phyloP scores from a whole-genome alignment of 2,888 invertebrate species.

The Macrosiphum euphorbiae region DNA sequence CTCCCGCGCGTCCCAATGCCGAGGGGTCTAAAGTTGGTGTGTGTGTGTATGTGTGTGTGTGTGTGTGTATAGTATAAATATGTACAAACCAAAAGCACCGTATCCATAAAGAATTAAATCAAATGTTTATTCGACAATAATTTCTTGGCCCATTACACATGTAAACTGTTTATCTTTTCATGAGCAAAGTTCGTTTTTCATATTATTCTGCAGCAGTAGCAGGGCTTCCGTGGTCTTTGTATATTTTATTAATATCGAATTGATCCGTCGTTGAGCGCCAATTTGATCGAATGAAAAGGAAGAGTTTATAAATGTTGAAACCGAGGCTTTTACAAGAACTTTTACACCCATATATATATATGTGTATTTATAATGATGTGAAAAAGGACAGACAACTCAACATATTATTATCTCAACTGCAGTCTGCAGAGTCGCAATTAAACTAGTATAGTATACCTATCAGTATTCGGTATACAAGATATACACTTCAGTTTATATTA shows the following conservation, averaged over 20 bases:
- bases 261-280: neutral
- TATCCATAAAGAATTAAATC: constrained; percentile 51
- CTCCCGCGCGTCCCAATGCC: neutral
- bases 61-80: neutral
- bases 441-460: neutral
- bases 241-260: neutral
- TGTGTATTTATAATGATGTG: neutral
- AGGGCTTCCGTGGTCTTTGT: neutral
- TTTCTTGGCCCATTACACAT: constrained; percentile 56
- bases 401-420: neutral
- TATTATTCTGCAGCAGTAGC: neutral
- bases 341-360: neutral
- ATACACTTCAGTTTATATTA: neutral
- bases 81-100: constrained; percentile 10
- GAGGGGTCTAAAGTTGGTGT: constrained; percentile 23
- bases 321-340: neutral
- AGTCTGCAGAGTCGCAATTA: neutral
- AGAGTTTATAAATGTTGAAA: neutral
- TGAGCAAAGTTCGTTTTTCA: neutral
- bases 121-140: constrained; percentile 39
- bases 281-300: neutral
- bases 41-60: neutral
- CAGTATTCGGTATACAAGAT: neutral
- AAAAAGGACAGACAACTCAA: neutral
- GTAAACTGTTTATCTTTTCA: constrained; percentile 36